Evolutionary conservation across 2,797 vertebrate species (phyloP).

Genomic region (Gila robusta): DNA sequence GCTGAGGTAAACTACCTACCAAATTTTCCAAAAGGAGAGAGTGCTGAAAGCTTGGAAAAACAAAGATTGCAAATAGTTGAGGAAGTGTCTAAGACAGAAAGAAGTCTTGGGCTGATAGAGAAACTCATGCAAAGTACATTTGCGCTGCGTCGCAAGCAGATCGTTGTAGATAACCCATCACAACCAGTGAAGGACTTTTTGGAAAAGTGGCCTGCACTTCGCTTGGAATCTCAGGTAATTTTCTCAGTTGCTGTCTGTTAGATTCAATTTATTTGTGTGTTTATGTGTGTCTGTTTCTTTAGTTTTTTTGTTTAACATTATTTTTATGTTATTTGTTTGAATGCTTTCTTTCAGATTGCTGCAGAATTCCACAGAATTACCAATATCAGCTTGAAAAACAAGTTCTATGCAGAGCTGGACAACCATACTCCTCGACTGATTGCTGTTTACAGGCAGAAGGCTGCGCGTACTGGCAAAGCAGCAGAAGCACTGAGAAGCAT

Average conservation of each 20-base stretch:
- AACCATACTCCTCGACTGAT: neutral
- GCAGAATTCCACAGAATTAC: slow-evolving; percentile 22
- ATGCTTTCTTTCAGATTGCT: slow-evolving; percentile 14
- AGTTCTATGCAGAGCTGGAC: slow-evolving; percentile 15
- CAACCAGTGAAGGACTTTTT: slow-evolving; percentile 22
- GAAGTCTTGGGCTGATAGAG: neutral
- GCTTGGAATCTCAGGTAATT: slow-evolving; percentile 7
- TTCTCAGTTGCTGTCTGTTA: neutral
- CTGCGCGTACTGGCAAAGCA: neutral
- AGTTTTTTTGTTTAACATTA: neutral
- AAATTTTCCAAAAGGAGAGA: slow-evolving; percentile 30
- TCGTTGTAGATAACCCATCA: neutral
- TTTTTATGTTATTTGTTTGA: neutral
- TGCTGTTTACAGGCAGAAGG: neutral
- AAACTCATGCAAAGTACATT: slow-evolving; percentile 31
- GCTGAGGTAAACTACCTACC: slow-evolving; percentile 44
- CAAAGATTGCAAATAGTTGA: slow-evolving; percentile 7
- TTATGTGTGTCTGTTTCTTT: neutral
- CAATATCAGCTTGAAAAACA: slow-evolving; percentile 12
- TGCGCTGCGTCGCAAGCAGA: neutral
- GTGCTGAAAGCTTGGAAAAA: neutral
- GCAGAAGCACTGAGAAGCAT: neutral
- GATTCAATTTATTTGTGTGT: neutral
- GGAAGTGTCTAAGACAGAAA: slow-evolving; percentile 16
- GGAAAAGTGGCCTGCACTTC: slow-evolving; percentile 24